Base-by-base conservation (phyloP, 1,140 invertebrate genomes). In the Hetaerina americana region DNA sequence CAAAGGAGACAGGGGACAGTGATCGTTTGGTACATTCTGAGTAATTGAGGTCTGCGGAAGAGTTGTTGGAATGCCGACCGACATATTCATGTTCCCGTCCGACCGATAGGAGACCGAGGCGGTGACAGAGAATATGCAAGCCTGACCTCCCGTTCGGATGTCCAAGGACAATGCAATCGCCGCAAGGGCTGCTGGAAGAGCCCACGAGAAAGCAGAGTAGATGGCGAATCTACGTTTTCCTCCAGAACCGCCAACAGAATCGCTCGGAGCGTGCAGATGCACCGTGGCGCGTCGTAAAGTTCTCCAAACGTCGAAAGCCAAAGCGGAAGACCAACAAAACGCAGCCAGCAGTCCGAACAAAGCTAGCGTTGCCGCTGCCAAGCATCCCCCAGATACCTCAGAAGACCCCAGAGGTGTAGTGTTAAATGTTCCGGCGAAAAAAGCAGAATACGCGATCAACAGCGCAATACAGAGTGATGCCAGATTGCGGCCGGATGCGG, bases 251-350 rank as follows among this genome's bases (percentile, higher is more conserved):
- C 40, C 40, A 10, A 3, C 22, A 3, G 40, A 57, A n/a, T 57
- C 40, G 40, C 40, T 57, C 40, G 40, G 40, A 5, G 40, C 40
- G 40, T 57, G 22, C 15, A 86, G 76, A 74, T 86, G 81, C 22
- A 78, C 78, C 0, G 85, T 85, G 5, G 85, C 84, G 72, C 84
- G 72, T 67, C 79, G 75, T 8, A 87, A 77, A 24, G 86, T 85
- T 26, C 81, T 76, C 79, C 81, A 87, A 0, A 87, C 81, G 75
- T 87, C 87, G 76, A 83, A 87, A 0, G 86, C 81, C 78, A 88
- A 83, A 0, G 85, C 82, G 66, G 84, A 83, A 83, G 85, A 87
- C 87, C 87, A 88, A 72, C 83, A 84, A 75, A 87, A 87, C 0
- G 85, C 81, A 0, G 83, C 80, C 27, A 87, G 78, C 75, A 86